Base-by-base conservation (phyloP, 2,888 invertebrate genomes). In the Pyrrhosoma nymphula region DNA sequence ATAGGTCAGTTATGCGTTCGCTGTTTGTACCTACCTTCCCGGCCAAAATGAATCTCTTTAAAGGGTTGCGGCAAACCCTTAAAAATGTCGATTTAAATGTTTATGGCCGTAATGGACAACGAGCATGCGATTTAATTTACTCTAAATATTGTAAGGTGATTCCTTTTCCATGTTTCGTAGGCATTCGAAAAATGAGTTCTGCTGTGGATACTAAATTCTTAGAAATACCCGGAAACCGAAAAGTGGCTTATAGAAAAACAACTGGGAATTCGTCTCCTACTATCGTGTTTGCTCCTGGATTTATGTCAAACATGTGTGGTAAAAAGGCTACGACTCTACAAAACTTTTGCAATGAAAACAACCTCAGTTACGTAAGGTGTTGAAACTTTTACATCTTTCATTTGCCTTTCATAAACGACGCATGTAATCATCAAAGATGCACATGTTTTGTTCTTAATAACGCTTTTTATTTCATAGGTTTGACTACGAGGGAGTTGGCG, bases 401-500 rank as follows among this genome's bases (percentile, higher is more conserved):
- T 35, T 63, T 90, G 69, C 23, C 3, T 60, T 88, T 35, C 18
- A 8, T 47, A 12, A 12, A 88, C 23, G 3, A 23, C 12, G 8
- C 6, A 82, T 6, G 82, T 47, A 47, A 47, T 47, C 8, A 47
- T 4, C 47, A 47, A 8, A 47, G 2, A 47, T 47, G 8, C 47
- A 4, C 47, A 47, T 47, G n/a, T n/a, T 47, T 47, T 47, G 8
- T 8, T 2, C 47, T 47, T 47, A 2, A 47, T 4, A 47, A 4
- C 47, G 47, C 47, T 18, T 69, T n/a, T 6, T 26, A 95, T 39
- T 56, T 90, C 30, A 20, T 26, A 95, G 95, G 90, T 95, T 95
- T 95, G 95, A 95, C 82, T 95, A 95, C 56, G 95, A 95, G 90
- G 95, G 95, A 69, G 69, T 95, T 16, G 95, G 95, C 0, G 63